Evolutionary conservation across 2,888 invertebrate genomes (phyloP), one percentile per base, ranked within the genome.

Genomic region (Helicoverpa assulta): DNA sequence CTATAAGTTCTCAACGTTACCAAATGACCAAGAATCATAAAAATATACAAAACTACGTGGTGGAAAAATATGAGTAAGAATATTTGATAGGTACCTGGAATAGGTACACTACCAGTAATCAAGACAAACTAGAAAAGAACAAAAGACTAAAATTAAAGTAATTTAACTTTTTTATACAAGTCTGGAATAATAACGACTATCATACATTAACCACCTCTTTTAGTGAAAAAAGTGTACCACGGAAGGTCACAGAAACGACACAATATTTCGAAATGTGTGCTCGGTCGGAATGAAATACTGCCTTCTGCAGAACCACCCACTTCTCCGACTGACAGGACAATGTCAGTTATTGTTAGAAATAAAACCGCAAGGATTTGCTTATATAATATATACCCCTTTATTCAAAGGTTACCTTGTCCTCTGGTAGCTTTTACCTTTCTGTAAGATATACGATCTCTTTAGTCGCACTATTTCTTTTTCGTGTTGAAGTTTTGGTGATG

Each of bases 301-400:
- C 91, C 93, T 87, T 76, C 85, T 81, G 87, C 93, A 93, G 93
- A 89, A 71, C 86, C 93, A 84, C 91, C 92, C 91, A 90, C 91
- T 86, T 85, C 80, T 76, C 85, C 73, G 51, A 73, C 88, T 88
- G 93, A 91, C 93, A 91, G 85, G 85, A 85, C 87, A 87, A 83
- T 87, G 89, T 85, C 90, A 86, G 83, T 88, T 88, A 86, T 91
- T 91, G 91, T 91, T 89, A 81, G 81, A 86, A 88, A 89, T 88
- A 91, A 91, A 90, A 89, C 84, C 83, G 80, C 77, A 62, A 72
- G 67, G 71, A 70, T 83, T 84, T 83, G 76, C 82, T 87, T 87
- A 82, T 81, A 76, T 84, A 84, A 80, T 63, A 53, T 60, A 65
- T 59, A 67, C 73, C 70, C 68, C 55, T 59, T 67, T 74, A 71